Base-by-base conservation (phyloP, 2,113 vertebrate species). In the Oryzias javanicus region DNA sequence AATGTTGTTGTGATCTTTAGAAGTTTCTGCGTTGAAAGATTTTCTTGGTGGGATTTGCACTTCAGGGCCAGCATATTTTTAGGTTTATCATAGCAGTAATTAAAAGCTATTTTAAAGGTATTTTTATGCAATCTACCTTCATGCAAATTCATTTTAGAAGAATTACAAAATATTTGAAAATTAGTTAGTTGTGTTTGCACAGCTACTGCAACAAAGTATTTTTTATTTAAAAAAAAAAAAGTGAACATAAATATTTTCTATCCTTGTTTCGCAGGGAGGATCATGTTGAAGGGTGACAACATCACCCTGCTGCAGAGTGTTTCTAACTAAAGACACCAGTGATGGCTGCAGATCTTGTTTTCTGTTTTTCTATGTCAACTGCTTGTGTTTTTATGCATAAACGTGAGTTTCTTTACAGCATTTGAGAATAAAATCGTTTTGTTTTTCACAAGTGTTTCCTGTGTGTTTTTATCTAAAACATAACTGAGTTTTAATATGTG, bases 221-320 rank as follows among this genome's bases (percentile, higher is more conserved):
- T n/a, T n/a, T n/a, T n/a, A n/a, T n/a, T n/a, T n/a, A n/a, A n/a
- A n/a, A n/a, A n/a, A 10, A 12, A 12, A 35, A 35, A 35, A 10
- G 10, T 35, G 2, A 35, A 12, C 3, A 35, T 35, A 12, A 3
- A 68, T 42, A 73, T 14, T 42, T 42, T n/a, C 24, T 69, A 1
- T 86, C 25, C 82, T 35, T 83, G 12, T 87, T 20, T 84, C 83
- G 18, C 88, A 99, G 97, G 97, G 69, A 94, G 97, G 83, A 90
- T 98, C 90, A 99, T 99, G 97, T 84, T 99, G 48, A 99, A 99
- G 86, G 97, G 97, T 78, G 97, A 99, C 90, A 99, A 99, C 83
- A 99, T 98, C 67, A 99, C 97, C 51, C 90, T 99, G 56, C 92
- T 99, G 24, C 97, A 98, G 74, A 98, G 96, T 45, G 96, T 99